Evolutionary conservation across 2,797 vertebrate genomes (phyloP).

Genomic region (Trachops cirrhosus): DNA sequence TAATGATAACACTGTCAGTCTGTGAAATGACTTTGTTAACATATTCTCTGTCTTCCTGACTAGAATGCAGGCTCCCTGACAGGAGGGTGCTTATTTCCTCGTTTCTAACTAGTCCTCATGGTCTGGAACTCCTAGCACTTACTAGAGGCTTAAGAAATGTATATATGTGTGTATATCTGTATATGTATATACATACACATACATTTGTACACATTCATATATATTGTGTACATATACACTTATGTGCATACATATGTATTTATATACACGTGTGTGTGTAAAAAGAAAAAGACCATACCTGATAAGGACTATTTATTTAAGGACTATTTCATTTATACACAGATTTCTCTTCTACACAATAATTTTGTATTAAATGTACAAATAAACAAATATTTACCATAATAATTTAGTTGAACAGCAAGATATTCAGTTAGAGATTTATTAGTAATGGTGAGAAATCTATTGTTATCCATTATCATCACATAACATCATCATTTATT

Average conservation of each 20-base stretch:
- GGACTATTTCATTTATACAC: no score
- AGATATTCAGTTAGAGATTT: slow-evolving; percentile 17
- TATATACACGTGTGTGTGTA: background rate
- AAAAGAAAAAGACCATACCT: background rate
- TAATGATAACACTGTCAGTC: background rate
- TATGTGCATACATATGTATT: background rate
- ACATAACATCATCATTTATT: background rate
- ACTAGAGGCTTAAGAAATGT: background rate
- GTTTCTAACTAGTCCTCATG: background rate
- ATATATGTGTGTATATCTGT: background rate
- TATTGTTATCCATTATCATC: slow-evolving; percentile 27
- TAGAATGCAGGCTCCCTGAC: background rate
- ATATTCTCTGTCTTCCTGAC: background rate
- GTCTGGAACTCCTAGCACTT: background rate
- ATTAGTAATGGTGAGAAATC: background rate
- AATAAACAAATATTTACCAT: background rate
- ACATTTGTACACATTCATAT: background rate
- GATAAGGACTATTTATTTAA: background rate
- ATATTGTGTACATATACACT: background rate
- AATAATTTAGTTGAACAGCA: slow-evolving; percentile 1
- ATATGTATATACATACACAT: background rate
- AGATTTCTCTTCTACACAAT: slow-evolving; percentile 16
- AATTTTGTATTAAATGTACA: background rate
- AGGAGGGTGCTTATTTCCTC: background rate
- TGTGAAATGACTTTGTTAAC: background rate